phyloP scores from a whole-genome alignment of 2,797 vertebrate genomes.

The Thunnus albacares region DNA sequence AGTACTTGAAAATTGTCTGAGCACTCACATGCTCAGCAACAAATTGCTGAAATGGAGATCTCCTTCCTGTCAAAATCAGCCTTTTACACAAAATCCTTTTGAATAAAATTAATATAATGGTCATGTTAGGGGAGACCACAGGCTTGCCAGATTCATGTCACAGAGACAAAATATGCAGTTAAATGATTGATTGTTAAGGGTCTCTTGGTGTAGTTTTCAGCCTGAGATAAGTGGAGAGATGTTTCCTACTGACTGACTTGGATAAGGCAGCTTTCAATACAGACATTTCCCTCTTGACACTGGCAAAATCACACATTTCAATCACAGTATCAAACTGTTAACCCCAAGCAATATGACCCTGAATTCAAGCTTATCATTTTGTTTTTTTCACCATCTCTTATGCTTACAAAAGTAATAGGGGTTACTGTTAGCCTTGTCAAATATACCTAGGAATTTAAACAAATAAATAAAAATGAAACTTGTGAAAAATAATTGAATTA shows the following conservation, averaged over 20 bases:
- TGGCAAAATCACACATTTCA: not conserved
- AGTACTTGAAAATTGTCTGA: slow-evolving; percentile 57
- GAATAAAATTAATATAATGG: slow-evolving; percentile 73
- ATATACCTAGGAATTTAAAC: not conserved
- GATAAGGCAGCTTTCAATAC: slow-evolving; percentile 44
- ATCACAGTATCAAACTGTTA: not conserved
- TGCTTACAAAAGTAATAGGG: not conserved
- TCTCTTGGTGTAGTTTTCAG: slow-evolving; percentile 44
- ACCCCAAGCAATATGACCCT: not conserved
- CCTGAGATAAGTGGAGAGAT: slow-evolving; percentile 40
- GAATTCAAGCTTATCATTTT: not conserved
- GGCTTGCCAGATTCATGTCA: slow-evolving; percentile 53
- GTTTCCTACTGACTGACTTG: slow-evolving; percentile 47
- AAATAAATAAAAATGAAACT: not conserved
- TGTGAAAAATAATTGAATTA: not conserved
- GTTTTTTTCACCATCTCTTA: not conserved
- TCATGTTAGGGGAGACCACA: slow-evolving; percentile 41
- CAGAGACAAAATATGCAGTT: slow-evolving; percentile 44
- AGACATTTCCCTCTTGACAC: slow-evolving; percentile 31
- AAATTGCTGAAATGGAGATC: slow-evolving; percentile 75
- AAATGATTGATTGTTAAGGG: slow-evolving; percentile 50
- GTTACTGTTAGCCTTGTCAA: not conserved
- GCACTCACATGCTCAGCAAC: slow-evolving; percentile 55
- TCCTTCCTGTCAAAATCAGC: slow-evolving; percentile 60
- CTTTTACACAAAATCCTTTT: slow-evolving; percentile 49